phyloP scores from a whole-genome alignment of 2,888 invertebrate genomes.

The Hypena proboscidalis region DNA sequence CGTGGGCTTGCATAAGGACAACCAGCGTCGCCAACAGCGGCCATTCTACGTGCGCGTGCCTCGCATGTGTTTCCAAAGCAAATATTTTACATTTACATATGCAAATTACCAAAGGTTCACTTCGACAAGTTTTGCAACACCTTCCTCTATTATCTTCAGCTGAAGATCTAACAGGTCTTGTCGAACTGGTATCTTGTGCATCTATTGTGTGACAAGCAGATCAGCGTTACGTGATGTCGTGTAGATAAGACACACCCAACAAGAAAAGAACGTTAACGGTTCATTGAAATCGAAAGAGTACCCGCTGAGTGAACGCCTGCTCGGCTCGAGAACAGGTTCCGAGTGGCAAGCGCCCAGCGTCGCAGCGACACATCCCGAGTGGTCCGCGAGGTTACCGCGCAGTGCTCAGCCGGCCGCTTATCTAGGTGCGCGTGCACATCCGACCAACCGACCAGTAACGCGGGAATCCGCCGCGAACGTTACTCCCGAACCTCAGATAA shows the following conservation, averaged over 20 bases:
- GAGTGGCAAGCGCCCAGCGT: slow-evolving; percentile 41
- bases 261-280: slow-evolving; percentile 80
- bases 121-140: slow-evolving; percentile 36
- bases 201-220: slow-evolving; percentile 39
- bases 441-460: slow-evolving; percentile 43
- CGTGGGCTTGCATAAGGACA: slow-evolving; percentile 71
- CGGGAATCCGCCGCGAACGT: slow-evolving; percentile 54
- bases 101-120: slow-evolving; percentile 33
- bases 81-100: slow-evolving; percentile 46
- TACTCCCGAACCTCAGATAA: slow-evolving; percentile 43
- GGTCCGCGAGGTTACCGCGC: slow-evolving; percentile 65
- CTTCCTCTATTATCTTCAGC: slow-evolving; percentile 27
- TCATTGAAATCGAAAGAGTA: slow-evolving; percentile 81
- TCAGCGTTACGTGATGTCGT: slow-evolving; percentile 65
- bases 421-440: slow-evolving; percentile 69
- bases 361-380: slow-evolving; percentile 71
- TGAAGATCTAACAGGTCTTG: slow-evolving; percentile 38
- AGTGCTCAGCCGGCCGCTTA: slow-evolving; percentile 76
- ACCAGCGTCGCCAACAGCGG: slow-evolving; percentile 55
- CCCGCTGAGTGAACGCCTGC: slow-evolving; percentile 65
- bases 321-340: slow-evolving; percentile 75
- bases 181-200: slow-evolving; percentile 32
- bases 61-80: slow-evolving; percentile 55
- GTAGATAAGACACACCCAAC: slow-evolving; percentile 67
- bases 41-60: slow-evolving; percentile 64